Evolutionary conservation across 2,113 vertebrate genomes (phyloP).

Genomic region (Apteryx owenii): DNA sequence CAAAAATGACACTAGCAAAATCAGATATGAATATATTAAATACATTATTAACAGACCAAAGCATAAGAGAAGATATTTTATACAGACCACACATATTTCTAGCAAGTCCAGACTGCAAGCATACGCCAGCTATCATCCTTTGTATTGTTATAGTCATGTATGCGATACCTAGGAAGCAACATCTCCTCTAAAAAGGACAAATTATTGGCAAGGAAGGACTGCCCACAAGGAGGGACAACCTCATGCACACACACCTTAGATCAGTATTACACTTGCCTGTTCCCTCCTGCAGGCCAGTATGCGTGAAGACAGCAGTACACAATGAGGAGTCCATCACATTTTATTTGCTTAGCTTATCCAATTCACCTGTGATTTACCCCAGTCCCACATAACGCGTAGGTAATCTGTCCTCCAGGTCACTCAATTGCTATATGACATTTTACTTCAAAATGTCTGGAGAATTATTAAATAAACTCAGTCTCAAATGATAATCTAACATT

Average conservation of each 20-base stretch:
- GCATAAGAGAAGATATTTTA: background rate
- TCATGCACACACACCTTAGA: background rate
- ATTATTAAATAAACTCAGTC: conserved; percentile 59
- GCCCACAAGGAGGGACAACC: background rate
- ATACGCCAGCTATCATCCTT: background rate
- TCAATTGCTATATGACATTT: background rate
- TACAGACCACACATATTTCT: background rate
- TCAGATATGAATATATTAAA: background rate
- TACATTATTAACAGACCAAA: background rate
- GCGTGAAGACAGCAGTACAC: background rate
- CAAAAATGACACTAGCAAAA: background rate
- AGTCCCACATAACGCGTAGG: background rate
- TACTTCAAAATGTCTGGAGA: conserved; percentile 28
- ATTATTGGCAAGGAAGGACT: background rate
- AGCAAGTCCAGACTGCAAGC: background rate
- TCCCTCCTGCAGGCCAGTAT: background rate
- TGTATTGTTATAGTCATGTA: background rate
- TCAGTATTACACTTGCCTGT: background rate
- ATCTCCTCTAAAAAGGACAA: background rate
- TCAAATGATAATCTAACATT: conserved; percentile 64
- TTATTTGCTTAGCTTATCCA: background rate
- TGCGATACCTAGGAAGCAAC: background rate
- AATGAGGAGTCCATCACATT: background rate
- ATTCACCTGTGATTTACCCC: background rate
- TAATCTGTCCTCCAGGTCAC: background rate